Conservation (phyloP, 2,888 invertebrate species). For the Bursaphelenchus okinawaensis region DNA sequence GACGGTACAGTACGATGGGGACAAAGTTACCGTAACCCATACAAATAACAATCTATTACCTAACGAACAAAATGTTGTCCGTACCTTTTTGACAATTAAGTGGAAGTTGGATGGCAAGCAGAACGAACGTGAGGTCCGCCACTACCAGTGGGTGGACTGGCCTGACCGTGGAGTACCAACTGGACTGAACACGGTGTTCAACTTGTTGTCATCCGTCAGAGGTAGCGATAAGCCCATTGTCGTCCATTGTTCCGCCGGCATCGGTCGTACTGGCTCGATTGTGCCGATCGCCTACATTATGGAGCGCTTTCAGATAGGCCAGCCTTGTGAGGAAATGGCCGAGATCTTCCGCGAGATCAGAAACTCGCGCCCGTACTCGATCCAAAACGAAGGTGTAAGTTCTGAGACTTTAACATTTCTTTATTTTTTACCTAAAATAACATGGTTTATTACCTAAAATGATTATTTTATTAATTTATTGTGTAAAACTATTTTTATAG, state of each 20-base stretch:
- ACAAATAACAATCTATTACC: background rate
- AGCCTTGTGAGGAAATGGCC: conserved; percentile 30
- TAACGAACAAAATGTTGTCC: conserved; percentile 15
- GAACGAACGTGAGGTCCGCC: conserved; percentile 26
- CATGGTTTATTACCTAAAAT: too few relatives aligned
- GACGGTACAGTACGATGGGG: conserved; percentile 18
- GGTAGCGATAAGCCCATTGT: conserved; percentile 35
- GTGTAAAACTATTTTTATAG: too few relatives aligned
- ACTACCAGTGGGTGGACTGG: conserved; percentile 41
- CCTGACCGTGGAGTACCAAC: conserved; percentile 33
- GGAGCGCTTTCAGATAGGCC: conserved; percentile 24
- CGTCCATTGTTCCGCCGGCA: conserved; percentile 39
- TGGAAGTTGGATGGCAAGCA: conserved; percentile 22
- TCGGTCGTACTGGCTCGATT: background rate
- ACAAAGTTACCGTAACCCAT: conserved; percentile 12
- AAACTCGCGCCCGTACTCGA: conserved; percentile 34
- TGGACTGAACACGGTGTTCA: conserved; percentile 13
- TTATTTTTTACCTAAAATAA: too few relatives aligned
- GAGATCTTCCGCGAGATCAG: conserved; percentile 36
- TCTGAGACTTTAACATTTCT: too few relatives aligned
- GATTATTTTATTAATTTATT: too few relatives aligned
- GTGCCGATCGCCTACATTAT: background rate
- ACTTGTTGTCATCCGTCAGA: conserved; percentile 32
- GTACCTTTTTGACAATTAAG: conserved; percentile 16
- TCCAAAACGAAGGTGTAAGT: conserved; percentile 46